Percentiles rank a stretch among this genome's conserved stretches.
Evolutionary conservation across 1,140 invertebrate genomes (phyloP).

Genomic region (Chionoecetes opilio): DNA sequence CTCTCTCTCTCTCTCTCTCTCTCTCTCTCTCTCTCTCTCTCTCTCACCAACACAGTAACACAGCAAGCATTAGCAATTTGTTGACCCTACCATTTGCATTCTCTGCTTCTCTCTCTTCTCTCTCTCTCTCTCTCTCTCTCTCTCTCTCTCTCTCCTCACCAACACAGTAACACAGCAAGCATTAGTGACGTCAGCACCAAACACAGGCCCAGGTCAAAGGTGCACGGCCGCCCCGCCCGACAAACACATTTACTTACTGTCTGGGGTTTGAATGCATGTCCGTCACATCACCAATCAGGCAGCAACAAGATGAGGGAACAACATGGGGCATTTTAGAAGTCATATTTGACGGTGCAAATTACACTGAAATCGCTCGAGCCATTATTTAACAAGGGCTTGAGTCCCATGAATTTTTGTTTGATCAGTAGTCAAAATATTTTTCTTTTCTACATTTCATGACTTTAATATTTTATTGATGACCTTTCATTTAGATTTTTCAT

Average conservation of each 20-base stretch:
- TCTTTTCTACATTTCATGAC: too few relatives aligned
- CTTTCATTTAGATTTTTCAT: too few relatives aligned
- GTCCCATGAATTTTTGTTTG: too few relatives aligned
- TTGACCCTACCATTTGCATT: too few relatives aligned
- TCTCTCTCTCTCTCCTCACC: neutral
- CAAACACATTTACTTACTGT: neutral
- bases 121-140: constrained; percentile 4
- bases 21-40: too few relatives aligned
- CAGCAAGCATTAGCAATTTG: neutral
- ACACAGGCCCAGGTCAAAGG: neutral
- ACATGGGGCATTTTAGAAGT: neutral
- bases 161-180: neutral
- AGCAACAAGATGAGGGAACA: neutral
- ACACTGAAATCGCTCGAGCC: too few relatives aligned
- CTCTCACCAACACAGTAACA: neutral
- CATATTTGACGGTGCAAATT: neutral
- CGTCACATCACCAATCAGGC: neutral
- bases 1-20: too few relatives aligned
- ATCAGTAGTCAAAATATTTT: too few relatives aligned
- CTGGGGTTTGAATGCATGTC: neutral
- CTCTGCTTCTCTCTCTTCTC: too few relatives aligned
- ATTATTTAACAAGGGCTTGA: too few relatives aligned
- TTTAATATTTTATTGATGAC: too few relatives aligned
- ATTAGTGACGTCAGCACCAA: neutral
- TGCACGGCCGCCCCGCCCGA: neutral